Base-by-base conservation (phyloP, 2,888 invertebrate species). In the Tetheella fluctuosa region DNA sequence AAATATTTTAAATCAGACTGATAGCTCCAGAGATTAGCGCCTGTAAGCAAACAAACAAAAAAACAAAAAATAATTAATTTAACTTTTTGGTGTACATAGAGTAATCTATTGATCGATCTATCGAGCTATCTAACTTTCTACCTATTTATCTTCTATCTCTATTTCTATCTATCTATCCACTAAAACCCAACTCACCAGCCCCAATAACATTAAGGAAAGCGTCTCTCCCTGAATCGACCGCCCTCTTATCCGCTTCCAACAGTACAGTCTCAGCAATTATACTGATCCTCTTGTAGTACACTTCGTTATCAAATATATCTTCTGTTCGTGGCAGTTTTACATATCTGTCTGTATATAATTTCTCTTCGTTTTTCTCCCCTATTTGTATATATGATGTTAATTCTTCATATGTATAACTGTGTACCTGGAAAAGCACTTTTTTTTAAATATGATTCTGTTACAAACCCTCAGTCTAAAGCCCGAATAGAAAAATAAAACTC, bases 131-230 rank as follows among this genome's bases (percentile, higher is more conserved):
- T n/a, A n/a, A n/a, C n/a, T n/a, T n/a, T n/a, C n/a, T n/a, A n/a
- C n/a, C n/a, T n/a, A n/a, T n/a, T n/a, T n/a, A n/a, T n/a, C n/a
- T n/a, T n/a, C n/a, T n/a, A n/a, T n/a, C n/a, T n/a, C n/a, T n/a
- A n/a, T n/a, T n/a, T n/a, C n/a, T n/a, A n/a, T n/a, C n/a, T n/a
- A n/a, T n/a, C n/a, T n/a, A n/a, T n/a, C n/a, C n/a, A n/a, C n/a
- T n/a, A n/a, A n/a, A n/a, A n/a, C n/a, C 8, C 8, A 48, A 85
- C 69, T 89, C 71, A 73, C 95, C 95, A 53, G 95, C 94, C 13
- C 96, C 96, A 37, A 96, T 94, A 8, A 96, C 91, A 79, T 96
- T 95, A 0, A 96, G 70, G 69, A 93, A 96, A 0, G 95, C 96
- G 8, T 87, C 84, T 39, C 90, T 94, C 25, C 84, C 90, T 3